phyloP scores from a whole-genome alignment of 2,797 vertebrate species.

The Myioborus melanocephalus region DNA sequence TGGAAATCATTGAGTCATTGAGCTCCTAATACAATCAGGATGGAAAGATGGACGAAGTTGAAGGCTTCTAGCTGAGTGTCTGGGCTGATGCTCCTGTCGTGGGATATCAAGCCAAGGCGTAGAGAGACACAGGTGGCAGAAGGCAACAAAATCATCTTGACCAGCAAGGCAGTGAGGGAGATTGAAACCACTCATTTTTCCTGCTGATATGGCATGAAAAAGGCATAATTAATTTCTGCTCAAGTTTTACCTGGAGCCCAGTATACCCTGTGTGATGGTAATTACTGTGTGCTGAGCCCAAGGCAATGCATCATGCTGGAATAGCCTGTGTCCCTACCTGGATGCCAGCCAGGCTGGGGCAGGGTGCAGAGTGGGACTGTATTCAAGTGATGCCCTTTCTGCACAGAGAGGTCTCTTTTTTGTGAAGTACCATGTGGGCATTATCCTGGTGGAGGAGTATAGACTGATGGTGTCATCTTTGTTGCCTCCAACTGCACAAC shows the following conservation, averaged over 20 bases:
- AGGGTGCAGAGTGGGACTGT: not conserved
- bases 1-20: not conserved
- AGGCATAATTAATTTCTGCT: not conserved
- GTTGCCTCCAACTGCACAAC: not conserved
- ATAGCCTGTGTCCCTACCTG: not conserved
- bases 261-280: not conserved
- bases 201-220: not conserved
- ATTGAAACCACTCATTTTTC: not conserved
- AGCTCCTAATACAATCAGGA: not conserved
- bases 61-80: not conserved
- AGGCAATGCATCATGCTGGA: not conserved
- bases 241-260: not conserved
- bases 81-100: not conserved
- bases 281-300: not conserved
- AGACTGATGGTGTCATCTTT: not conserved
- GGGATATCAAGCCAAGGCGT: not conserved
- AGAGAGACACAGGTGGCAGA: not conserved
- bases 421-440: rapidly evolving
- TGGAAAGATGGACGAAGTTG: not conserved
- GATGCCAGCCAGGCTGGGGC: rapidly evolving
- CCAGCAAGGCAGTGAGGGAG: not conserved
- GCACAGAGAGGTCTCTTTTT: not conserved
- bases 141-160: not conserved
- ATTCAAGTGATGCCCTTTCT: not conserved
- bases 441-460: not conserved